Evolutionary conservation across 2,888 invertebrate species (phyloP), one percentile per base, ranked within the genome.

Genomic region (Hypena proboscidalis): DNA sequence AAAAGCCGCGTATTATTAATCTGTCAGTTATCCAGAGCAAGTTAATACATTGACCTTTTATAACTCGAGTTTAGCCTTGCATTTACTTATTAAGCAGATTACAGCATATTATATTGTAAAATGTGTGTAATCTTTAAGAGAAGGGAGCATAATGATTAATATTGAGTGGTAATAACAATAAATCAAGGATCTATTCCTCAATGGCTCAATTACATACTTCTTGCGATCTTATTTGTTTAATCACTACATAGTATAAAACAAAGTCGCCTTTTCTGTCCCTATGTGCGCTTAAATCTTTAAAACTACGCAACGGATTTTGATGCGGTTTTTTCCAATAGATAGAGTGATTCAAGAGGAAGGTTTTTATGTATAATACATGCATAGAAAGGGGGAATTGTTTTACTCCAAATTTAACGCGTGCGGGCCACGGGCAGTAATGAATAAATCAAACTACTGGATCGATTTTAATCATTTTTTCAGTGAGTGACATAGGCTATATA

Each of bases 31-130:
- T 47, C 44, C 60, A 44, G 37, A 37, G 20, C 45, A 35, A 41
- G 33, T 61, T 58, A 57, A 63, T 61, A 56, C 48, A 29, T 19
- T 23, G 53, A 54, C 67, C 67, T 69, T 66, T 64, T 10, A 20
- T n/a, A n/a, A n/a, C n/a, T n/a, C n/a, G n/a, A 46, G 26, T 6
- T 11, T 14, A 57, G 42, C 73, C 74, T 73, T 69, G 67, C 58
- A 8, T 53, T 67, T 62, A 68, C 59, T 65, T 61, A 45, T 44
- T 8, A 29, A 17, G 23, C 27, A 50, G 37, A 38, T 50, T 51
- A 47, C 27, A n/a, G n/a, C n/a, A 47, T 4, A 34, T 33, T 34
- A 44, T 32, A 8, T 54, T 37, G 8, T 21, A 33, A 33, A n/a
- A n/a, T n/a, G n/a, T 38, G 31, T 36, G 21, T 42, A 36, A 36